Percentiles rank a stretch among this genome's conserved stretches.
phyloP scores from a whole-genome alignment of 2,888 invertebrate genomes.

The Resseliella maxima region DNA sequence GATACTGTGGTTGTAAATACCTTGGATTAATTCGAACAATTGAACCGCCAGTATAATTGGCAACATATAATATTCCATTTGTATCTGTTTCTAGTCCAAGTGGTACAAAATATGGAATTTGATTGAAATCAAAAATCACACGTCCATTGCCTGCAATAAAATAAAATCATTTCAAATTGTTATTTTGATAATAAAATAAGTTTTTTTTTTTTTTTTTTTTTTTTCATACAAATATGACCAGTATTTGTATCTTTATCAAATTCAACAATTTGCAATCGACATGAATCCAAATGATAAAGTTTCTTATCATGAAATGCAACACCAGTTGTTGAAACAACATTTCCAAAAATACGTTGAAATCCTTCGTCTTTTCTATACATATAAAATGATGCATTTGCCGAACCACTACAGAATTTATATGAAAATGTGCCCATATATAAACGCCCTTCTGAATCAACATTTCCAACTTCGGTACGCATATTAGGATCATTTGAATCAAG shows the following conservation, averaged over 20 bases:
- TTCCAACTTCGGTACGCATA: neutral
- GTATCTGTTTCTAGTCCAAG: neutral
- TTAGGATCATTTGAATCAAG: neutral
- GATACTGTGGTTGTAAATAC: no score
- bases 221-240: neutral
- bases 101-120: neutral
- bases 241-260: neutral
- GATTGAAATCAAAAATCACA: neutral
- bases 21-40: neutral
- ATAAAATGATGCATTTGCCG: neutral
- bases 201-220: neutral
- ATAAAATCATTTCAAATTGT: neutral
- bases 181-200: neutral
- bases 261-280: neutral
- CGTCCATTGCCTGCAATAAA: neutral
- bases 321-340: neutral
- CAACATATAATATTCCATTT: neutral
- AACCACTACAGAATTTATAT: neutral
- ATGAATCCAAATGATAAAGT: neutral
- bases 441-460: neutral
- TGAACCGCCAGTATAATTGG: neutral
- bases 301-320: neutral
- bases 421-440: neutral
- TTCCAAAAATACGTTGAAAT: neutral
- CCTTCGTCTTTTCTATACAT: neutral